A percentile compares a stretch with the other conserved stretches of the same genome.
Conservation (phyloP, 2,888 invertebrate genomes). For the Malachius bipustulatus region DNA sequence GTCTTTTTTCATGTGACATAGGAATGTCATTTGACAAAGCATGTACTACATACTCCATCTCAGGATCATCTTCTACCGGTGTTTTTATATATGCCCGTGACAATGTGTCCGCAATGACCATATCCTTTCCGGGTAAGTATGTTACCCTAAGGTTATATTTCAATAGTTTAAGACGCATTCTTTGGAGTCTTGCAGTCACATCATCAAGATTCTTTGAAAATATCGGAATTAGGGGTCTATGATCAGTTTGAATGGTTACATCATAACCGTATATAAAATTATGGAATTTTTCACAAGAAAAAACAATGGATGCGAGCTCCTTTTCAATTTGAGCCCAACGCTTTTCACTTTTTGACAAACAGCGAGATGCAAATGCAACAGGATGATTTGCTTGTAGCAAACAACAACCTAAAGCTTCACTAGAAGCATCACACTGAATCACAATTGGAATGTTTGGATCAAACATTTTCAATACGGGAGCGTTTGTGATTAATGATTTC, state of each 20-base stretch:
- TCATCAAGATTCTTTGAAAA: conserved; percentile 19
- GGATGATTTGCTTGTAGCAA: conserved; percentile 17
- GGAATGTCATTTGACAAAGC: conserved; percentile 12
- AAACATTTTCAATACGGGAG: conserved; percentile 16
- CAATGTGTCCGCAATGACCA: conserved; percentile 15
- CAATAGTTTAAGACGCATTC: conserved; percentile 18
- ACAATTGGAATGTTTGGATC: conserved; percentile 10
- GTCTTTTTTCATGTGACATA: conserved; percentile 16
- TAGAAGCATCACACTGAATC: conserved; percentile 16
- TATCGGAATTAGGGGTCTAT: conserved; percentile 23
- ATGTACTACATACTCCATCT: conserved; percentile 13
- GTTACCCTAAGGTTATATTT: conserved; percentile 17
- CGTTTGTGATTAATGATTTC: conserved; percentile 4
- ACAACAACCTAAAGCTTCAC: conserved; percentile 14
- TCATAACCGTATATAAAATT: conserved; percentile 26
- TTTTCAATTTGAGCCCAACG: conserved; percentile 29
- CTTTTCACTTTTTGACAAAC: conserved; percentile 14
- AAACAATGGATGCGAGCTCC: conserved; percentile 25
- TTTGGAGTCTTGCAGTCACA: conserved; percentile 16
- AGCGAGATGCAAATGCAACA: conserved; percentile 16
- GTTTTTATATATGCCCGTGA: conserved; percentile 14
- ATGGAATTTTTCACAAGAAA: conserved; percentile 25
- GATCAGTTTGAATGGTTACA: conserved; percentile 22
- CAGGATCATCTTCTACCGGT: conserved; percentile 11
- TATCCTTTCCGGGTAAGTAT: conserved; percentile 20